Evolutionary conservation across 2,888 invertebrate genomes (phyloP).

Genomic region (Monoplex corrugatus): DNA sequence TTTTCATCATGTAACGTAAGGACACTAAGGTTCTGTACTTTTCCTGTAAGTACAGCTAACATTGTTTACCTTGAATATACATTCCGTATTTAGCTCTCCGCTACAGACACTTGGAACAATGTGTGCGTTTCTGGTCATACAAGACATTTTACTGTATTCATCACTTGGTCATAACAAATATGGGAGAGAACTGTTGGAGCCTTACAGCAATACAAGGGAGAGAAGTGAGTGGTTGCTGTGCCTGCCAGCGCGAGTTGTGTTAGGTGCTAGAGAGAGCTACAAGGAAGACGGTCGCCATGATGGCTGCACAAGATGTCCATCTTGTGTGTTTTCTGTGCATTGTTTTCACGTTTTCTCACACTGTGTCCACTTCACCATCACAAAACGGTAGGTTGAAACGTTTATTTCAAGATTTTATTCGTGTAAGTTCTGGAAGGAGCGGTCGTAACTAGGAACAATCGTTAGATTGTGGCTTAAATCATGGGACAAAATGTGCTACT

Average conservation of each 20-base stretch:
- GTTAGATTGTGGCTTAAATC: not conserved
- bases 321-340: conserved; percentile 9
- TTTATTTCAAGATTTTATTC: not conserved
- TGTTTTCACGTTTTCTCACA: not conserved
- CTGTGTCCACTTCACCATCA: not conserved
- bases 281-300: conserved; percentile 34
- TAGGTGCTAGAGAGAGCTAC: conserved; percentile 24
- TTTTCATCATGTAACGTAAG: too few relatives aligned
- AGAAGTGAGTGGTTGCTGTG: not conserved
- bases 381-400: not conserved
- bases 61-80: too few relatives aligned
- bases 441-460: not conserved
- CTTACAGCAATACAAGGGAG: not conserved
- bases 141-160: too few relatives aligned
- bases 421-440: not conserved
- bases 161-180: not conserved
- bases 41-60: too few relatives aligned
- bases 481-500: not conserved
- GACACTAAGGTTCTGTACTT: too few relatives aligned
- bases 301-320: conserved; percentile 14
- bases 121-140: too few relatives aligned
- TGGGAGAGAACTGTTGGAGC: conserved; percentile 28
- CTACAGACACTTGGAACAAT: too few relatives aligned
- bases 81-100: too few relatives aligned
- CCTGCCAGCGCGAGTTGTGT: conserved; percentile 15